Evolutionary conservation across 2,113 vertebrate species (phyloP), one percentile per base, ranked within the genome.

Genomic region (Phyllopteryx taeniolatus): DNA sequence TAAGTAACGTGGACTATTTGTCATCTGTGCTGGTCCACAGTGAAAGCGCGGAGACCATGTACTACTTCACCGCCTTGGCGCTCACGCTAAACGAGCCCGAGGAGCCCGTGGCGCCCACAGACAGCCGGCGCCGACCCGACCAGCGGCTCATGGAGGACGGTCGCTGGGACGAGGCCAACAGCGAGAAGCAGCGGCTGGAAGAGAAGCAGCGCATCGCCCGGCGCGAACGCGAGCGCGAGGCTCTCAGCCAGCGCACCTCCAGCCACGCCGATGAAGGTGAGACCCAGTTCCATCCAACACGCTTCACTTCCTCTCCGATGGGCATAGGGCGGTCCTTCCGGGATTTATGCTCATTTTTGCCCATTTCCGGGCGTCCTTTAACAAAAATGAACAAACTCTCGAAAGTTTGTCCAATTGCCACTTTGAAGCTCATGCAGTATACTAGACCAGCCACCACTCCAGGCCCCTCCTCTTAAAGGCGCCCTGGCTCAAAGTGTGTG

Each of bases 121-220:
- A 99, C 87, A 98, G 97, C 91, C 92, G 97, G 13, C 83, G 91
- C 10, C 92, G 96, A 22, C 97, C 96, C 0, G 97, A 99, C 89
- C 97, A 98, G 90, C 93, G 96, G 11, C 90, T 99, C 5, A 99
- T 99, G 97, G 97, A 99, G 78, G 95, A 95, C 0, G 97, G 97
- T 0, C 92, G 95, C 77, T 99, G 97, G 97, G 97, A 99, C 0
- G 97, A 99, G 66, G 97, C 96, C 78, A 99, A 99, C 0, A 85
- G 92, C 0, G 97, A 99, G 85, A 99, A 99, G 75, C 97, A 98
- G 82, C 91, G 96, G 14, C 91, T 99, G 69, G 97, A 98, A 91
- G 97, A 99, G 85, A 98, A 98, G n/a, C 97, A 99, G 35, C 93
- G 97, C 4, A 89, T 81, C 0, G 92, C 87, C 46, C 91, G 96